Base-by-base conservation (phyloP, 2,888 invertebrate species). In the Muscina levida region DNA sequence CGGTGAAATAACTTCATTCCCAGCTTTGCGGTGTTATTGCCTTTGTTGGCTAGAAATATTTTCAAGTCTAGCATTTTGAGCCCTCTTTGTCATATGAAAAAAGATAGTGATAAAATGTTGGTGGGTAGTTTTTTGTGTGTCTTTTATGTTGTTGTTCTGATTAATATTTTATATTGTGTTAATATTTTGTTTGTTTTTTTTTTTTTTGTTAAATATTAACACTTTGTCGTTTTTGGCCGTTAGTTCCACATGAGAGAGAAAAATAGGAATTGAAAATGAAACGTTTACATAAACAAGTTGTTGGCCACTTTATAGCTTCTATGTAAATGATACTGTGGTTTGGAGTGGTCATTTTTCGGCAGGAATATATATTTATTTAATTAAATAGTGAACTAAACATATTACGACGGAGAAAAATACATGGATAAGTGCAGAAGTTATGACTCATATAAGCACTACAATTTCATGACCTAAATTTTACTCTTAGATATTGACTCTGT, bases 161-260 rank as follows among this genome's bases (percentile, higher is more conserved):
- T 26, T 68, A 46, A 72, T 65, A 0, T 68, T 75, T 72, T 46
- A 71, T 79, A 56, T 70, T 67, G 75, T 72, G 79, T 72, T 75
- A 72, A 75, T 53, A 76, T 72, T 70, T 76, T 76, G 72, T 72
- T 65, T 72, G 24, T 75, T 65, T 39, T 68, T 24, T 13, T 46
- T 75, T 65, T 39, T 68, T 24, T 13, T 46, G 8, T 31, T 5
- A 51, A 70, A 70, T 78, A 73, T 78, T 71, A 73, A 78, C 72
- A 78, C 78, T 46, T 73, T 70, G 67, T 59, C 15, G 31, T 57
- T 67, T 65, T 62, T 39, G 31, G 44, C 57, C 53, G 39, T 39
- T 31, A 48, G 19, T 53, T 46, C 4, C 17, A 42, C 10, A 42
- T 13, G 22, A 37, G 19, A 57, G 13, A 15, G 31, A 56, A 57